phyloP scores from a whole-genome alignment of 2,888 invertebrate genomes.

The Marasmarcha lunaedactyla region DNA sequence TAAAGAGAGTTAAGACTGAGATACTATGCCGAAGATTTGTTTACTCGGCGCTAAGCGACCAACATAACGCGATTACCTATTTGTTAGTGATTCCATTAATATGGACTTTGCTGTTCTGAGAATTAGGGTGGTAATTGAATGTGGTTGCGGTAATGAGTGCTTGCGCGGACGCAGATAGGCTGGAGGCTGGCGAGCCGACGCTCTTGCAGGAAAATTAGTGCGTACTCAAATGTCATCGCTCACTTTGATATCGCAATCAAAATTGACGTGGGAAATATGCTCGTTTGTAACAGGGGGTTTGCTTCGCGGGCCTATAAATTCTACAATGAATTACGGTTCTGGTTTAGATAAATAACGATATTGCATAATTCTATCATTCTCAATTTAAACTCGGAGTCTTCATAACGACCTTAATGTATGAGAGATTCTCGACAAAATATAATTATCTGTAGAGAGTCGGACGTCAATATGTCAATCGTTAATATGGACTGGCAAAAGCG shows the following conservation, averaged over 20 bases:
- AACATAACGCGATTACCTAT: constrained; percentile 33
- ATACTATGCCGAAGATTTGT: constrained; percentile 67
- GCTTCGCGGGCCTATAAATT: constrained; percentile 52
- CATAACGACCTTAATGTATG: not conserved
- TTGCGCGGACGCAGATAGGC: too few relatives aligned
- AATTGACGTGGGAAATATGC: constrained; percentile 66
- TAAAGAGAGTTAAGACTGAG: constrained; percentile 61
- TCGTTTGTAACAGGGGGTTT: constrained; percentile 52
- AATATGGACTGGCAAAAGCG: too few relatives aligned
- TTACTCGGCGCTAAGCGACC: constrained; percentile 26
- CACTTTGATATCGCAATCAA: constrained; percentile 64
- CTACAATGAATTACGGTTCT: constrained; percentile 54
- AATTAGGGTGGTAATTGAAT: too few relatives aligned
- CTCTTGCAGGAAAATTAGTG: constrained; percentile 44
- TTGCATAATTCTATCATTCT: constrained; percentile 56
- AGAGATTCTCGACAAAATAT: too few relatives aligned
- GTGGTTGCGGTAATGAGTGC: too few relatives aligned
- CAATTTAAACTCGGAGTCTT: constrained; percentile 16
- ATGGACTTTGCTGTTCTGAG: constrained; percentile 30
- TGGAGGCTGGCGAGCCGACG: too few relatives aligned
- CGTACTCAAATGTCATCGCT: constrained; percentile 58
- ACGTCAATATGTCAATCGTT: too few relatives aligned
- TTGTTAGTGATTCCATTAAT: constrained; percentile 27
- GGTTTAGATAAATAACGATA: constrained; percentile 30
- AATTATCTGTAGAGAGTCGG: too few relatives aligned